phyloP scores from a whole-genome alignment of 2,113 vertebrate genomes.

The Setophaga coronata region DNA sequence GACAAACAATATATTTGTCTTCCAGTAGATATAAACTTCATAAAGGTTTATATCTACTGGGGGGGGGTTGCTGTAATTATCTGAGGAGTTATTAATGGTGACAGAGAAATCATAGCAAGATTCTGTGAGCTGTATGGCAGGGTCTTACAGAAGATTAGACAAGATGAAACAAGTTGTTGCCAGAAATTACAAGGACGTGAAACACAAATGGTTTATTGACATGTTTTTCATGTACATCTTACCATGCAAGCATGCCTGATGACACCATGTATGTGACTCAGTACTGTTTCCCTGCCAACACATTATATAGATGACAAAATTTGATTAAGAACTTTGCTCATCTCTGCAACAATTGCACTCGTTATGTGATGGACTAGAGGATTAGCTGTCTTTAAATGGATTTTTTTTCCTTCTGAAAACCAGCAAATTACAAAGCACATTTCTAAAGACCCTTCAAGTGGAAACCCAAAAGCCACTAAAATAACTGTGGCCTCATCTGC shows the following conservation, averaged over 20 bases:
- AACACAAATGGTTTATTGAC: neutral
- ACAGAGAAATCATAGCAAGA: neutral
- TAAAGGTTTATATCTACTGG: neutral
- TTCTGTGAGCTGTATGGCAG: neutral
- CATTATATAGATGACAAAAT: neutral
- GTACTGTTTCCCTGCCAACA: neutral
- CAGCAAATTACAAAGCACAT: slow-evolving; percentile 15
- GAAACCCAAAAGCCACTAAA: slow-evolving; percentile 40
- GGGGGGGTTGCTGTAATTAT: neutral
- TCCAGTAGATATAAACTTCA: neutral
- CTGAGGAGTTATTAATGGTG: neutral
- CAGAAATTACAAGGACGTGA: neutral
- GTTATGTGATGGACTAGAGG: neutral
- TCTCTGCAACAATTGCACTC: neutral
- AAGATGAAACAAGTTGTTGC: slow-evolving; percentile 22
- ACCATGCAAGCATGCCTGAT: neutral
- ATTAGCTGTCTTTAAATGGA: neutral
- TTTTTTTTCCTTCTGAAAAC: neutral
- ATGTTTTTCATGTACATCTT: neutral
- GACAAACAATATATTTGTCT: neutral
- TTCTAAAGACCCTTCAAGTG: slow-evolving; percentile 45
- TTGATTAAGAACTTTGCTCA: neutral
- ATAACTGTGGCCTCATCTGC: slow-evolving; percentile 41
- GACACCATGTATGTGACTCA: neutral
- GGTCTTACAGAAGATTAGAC: neutral